These are phyloP conservation scores for Pseudococcus jackbeardsleyi DNA, from an alignment of 2,888 invertebrate genomes.

Conservation along the genomic window DNA sequence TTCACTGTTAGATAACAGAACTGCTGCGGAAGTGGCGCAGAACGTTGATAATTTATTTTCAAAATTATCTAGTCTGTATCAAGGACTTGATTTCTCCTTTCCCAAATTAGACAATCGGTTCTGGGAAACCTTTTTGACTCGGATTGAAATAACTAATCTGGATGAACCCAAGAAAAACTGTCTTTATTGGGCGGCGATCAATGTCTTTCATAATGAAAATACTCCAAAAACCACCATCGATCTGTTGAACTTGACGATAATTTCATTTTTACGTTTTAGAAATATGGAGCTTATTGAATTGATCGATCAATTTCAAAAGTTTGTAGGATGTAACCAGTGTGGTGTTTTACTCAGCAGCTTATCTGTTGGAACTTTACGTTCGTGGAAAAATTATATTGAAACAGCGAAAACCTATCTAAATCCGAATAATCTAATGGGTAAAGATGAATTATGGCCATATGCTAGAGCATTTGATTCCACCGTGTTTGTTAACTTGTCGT, in stretches of 20 bases:
- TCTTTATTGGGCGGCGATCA: neutral
- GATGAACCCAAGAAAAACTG: neutral
- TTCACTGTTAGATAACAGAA: no score
- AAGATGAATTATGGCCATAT: neutral
- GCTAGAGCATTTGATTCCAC: neutral
- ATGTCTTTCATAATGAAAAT: neutral
- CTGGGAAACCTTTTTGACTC: neutral
- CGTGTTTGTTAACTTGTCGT: neutral
- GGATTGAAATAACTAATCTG: neutral
- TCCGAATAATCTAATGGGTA: neutral
- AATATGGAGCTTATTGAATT: conserved; percentile 1
- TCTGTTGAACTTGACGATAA: neutral
- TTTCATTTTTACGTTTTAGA: neutral
- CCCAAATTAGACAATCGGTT: neutral
- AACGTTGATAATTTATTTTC: neutral
- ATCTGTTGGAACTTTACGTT: neutral
- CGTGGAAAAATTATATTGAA: neutral
- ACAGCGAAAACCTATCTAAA: neutral
- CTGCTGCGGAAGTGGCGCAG: neutral
- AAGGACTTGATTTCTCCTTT: neutral
- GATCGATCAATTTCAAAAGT: neutral
- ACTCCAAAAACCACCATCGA: neutral
- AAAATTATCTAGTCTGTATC: neutral
- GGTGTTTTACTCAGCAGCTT: neutral
- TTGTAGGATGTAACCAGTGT: neutral